A percentile compares a stretch with the other conserved stretches of the same genome.
These are phyloP conservation scores for Trilocha varians DNA, from an alignment of 2,888 invertebrate species.

Conservation along the genomic window DNA sequence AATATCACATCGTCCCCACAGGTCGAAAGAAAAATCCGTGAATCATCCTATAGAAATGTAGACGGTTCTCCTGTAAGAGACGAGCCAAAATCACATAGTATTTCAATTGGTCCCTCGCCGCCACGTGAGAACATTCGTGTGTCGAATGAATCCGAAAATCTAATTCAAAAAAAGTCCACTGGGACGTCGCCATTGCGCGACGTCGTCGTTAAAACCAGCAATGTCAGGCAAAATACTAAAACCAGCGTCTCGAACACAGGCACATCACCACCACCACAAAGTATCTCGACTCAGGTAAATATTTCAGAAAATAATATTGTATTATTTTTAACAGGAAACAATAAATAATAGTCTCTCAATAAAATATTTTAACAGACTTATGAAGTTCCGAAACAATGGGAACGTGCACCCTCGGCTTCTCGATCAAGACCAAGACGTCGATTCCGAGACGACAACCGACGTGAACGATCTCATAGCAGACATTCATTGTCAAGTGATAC, in stretches of 20 bases:
- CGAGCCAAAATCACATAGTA: constrained; percentile 31
- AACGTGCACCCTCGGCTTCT: constrained; percentile 38
- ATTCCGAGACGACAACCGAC: constrained; percentile 49
- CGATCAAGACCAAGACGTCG: constrained; percentile 50
- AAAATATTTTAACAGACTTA: constrained; percentile 48
- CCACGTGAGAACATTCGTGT: constrained; percentile 36
- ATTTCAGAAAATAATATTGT: no score
- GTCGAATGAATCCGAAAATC: neutral
- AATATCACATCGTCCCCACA: constrained; percentile 21
- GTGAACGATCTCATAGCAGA: constrained; percentile 76
- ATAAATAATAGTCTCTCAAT: neutral
- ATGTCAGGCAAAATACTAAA: constrained; percentile 28
- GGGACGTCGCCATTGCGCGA: constrained; percentile 67
- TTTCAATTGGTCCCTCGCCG: constrained; percentile 54
- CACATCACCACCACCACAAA: constrained; percentile 90
- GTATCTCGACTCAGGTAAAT: constrained; percentile 86
- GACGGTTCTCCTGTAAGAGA: constrained; percentile 16
- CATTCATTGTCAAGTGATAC: constrained; percentile 79
- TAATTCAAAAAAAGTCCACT: constrained; percentile 50
- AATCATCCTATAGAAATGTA: constrained; percentile 26
- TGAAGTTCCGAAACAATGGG: constrained; percentile 53
- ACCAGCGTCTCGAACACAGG: constrained; percentile 76
- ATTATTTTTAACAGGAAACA: neutral
- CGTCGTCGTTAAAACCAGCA: constrained; percentile 21
- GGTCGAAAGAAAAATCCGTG: constrained; percentile 11